Conservation (phyloP, 2,113 vertebrate species). For the Rhabdomys dilectus region DNA sequence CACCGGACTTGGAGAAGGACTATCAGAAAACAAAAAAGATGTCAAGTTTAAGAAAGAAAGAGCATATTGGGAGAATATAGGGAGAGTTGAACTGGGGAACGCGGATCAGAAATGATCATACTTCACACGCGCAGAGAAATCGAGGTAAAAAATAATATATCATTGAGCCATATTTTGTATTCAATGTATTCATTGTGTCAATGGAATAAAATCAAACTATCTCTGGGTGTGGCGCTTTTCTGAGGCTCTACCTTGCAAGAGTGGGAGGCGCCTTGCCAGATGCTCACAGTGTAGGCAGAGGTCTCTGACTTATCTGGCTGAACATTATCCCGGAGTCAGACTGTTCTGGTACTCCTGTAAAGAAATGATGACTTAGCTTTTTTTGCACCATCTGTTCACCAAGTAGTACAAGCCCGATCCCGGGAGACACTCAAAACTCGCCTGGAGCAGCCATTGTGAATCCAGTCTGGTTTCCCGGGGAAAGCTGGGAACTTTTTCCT, state of each 20-base stretch:
- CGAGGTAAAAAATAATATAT: not conserved
- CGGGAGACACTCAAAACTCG: constrained; percentile 10
- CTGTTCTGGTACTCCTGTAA: not conserved
- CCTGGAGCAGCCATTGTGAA: constrained; percentile 37
- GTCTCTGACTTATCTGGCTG: not conserved
- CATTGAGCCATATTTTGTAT: not conserved
- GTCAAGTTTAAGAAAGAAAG: not conserved
- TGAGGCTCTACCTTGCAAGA: not conserved
- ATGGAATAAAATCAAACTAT: not conserved
- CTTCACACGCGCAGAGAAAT: not conserved
- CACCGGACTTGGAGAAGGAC: not conserved
- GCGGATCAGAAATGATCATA: not conserved
- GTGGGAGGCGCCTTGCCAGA: not conserved
- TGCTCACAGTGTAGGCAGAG: not conserved
- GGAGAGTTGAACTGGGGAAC: too few relatives aligned
- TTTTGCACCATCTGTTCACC: not conserved
- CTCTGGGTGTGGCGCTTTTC: not conserved
- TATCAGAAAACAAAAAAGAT: not conserved
- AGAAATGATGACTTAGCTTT: not conserved
- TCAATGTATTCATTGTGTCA: not conserved
- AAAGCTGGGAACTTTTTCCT: not conserved
- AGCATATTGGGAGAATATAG: too few relatives aligned
- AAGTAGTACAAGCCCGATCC: constrained; percentile 10
- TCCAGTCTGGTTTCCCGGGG: constrained; percentile 34
- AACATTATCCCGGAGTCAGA: not conserved